Percentiles rank a stretch among this genome's conserved stretches.
phyloP scores from a whole-genome alignment of 2,113 vertebrate species.

The Rhabdomys dilectus region DNA sequence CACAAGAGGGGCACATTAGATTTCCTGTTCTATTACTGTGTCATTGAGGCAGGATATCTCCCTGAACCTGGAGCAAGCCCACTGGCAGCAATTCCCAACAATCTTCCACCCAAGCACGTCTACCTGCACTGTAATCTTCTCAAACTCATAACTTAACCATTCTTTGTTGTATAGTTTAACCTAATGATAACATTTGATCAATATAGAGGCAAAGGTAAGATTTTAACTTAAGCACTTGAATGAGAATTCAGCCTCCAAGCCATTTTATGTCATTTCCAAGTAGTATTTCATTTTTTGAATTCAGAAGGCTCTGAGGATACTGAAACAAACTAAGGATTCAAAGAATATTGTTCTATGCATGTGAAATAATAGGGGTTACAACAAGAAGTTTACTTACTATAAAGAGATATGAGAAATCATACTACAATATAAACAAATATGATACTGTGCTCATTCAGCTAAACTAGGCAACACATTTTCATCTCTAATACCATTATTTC shows the following conservation, averaged over 20 bases:
- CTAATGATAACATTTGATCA: constrained; percentile 4
- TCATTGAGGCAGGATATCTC: neutral
- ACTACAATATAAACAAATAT: neutral
- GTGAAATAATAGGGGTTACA: neutral
- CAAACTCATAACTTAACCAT: neutral
- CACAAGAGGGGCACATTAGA: neutral
- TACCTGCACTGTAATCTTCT: neutral
- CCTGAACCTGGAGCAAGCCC: too few species aligned
- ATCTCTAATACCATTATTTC: neutral
- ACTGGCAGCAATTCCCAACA: neutral
- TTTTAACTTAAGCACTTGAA: constrained; percentile 1
- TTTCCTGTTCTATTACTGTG: neutral
- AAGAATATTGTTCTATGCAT: neutral
- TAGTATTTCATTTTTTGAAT: neutral
- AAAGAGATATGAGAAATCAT: neutral
- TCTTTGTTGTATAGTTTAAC: constrained; percentile 10
- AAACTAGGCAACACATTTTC: neutral
- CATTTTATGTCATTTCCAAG: neutral
- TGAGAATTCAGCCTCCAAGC: neutral
- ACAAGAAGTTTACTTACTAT: neutral
- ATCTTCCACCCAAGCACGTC: neutral
- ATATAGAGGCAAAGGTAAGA: neutral
- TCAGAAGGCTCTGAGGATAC: neutral
- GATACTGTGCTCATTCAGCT: neutral
- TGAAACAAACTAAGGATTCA: neutral